phyloP scores from a whole-genome alignment of 2,888 invertebrate genomes.

The Scelioninae gen. 1 region DNA sequence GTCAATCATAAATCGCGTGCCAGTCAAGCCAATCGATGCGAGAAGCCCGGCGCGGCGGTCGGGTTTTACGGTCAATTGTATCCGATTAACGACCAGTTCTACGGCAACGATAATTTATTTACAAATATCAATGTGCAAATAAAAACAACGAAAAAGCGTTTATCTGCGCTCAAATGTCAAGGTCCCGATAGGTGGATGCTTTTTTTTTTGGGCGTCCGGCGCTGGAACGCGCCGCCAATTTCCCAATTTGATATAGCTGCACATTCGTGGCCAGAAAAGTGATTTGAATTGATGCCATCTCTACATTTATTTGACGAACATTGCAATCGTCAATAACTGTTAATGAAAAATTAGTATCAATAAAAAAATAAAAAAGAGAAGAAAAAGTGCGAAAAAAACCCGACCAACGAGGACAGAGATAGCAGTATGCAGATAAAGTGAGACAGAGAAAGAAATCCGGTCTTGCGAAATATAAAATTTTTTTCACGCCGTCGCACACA shows the following conservation, averaged over 20 bases:
- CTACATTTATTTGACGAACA: constrained; percentile 39
- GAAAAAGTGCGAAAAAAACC: constrained; percentile 6
- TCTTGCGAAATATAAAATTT: constrained; percentile 17
- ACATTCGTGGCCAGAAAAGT: constrained; percentile 29
- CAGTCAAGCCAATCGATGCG: constrained; percentile 62
- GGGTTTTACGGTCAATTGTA: constrained; percentile 67
- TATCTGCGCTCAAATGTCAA: constrained; percentile 68
- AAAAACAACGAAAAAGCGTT: constrained; percentile 61
- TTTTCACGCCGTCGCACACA: constrained; percentile 2
- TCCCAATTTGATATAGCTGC: constrained; percentile 40
- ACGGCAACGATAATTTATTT: constrained; percentile 66
- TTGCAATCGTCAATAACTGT: constrained; percentile 13
- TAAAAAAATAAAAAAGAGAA: no score
- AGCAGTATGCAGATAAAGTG: no score
- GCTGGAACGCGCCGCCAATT: constrained; percentile 38
- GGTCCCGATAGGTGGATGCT: constrained; percentile 59
- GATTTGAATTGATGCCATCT: constrained; percentile 28
- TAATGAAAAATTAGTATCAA: constrained; percentile 36
- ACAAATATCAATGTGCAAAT: constrained; percentile 62
- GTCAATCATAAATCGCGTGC: constrained; percentile 69
- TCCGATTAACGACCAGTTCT: constrained; percentile 66
- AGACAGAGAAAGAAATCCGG: constrained; percentile 3
- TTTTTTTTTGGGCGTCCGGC: constrained; percentile 47
- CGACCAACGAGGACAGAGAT: no score
- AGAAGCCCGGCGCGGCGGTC: constrained; percentile 39